These are phyloP conservation scores for Halocaridina rubra DNA, from an alignment of 2,888 invertebrate species.

Conservation along the genomic window DNA sequence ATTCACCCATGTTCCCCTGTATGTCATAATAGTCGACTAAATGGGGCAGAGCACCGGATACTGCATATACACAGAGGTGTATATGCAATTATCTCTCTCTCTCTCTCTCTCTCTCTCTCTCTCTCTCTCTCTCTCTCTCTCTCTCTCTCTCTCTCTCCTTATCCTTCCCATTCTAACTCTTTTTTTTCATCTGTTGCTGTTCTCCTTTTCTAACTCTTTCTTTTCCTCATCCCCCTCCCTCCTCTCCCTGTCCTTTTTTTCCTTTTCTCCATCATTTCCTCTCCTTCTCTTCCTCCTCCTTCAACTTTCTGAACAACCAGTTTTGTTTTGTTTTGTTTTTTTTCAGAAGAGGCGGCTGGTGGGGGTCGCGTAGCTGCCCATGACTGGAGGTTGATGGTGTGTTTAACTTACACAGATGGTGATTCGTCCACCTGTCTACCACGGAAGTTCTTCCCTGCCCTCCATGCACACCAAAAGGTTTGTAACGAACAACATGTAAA, in stretches of 20 bases:
- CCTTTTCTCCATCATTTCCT: background rate
- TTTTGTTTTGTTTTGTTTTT: background rate
- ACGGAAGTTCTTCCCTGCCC: slow-evolving; percentile 16
- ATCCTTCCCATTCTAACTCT: too few relatives aligned
- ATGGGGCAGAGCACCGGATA: too few relatives aligned
- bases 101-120: background rate
- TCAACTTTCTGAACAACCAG: too few relatives aligned
- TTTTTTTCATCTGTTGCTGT: background rate
- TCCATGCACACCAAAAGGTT: slow-evolving; percentile 22
- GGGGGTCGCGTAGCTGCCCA: slow-evolving; percentile 11
- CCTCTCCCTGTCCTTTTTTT: background rate
- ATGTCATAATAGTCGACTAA: too few relatives aligned
- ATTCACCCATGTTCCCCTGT: too few relatives aligned
- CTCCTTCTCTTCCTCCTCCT: background rate
- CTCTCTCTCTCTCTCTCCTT: background rate
- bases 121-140: background rate
- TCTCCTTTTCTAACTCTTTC: background rate
- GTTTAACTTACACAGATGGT: slow-evolving; percentile 65
- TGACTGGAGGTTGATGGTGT: slow-evolving; percentile 65
- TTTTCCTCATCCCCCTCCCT: background rate
- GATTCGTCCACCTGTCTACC: slow-evolving; percentile 58
- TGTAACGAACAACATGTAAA: too few relatives aligned
- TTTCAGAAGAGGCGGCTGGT: background rate
- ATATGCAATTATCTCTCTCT: too few relatives aligned
- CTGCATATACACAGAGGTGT: too few relatives aligned